A percentile compares a stretch with the other conserved stretches of the same genome.
These are phyloP conservation scores for Lordiphosa stackelbergi DNA, from an alignment of 1,140 invertebrate species.

Conservation along the genomic window DNA sequence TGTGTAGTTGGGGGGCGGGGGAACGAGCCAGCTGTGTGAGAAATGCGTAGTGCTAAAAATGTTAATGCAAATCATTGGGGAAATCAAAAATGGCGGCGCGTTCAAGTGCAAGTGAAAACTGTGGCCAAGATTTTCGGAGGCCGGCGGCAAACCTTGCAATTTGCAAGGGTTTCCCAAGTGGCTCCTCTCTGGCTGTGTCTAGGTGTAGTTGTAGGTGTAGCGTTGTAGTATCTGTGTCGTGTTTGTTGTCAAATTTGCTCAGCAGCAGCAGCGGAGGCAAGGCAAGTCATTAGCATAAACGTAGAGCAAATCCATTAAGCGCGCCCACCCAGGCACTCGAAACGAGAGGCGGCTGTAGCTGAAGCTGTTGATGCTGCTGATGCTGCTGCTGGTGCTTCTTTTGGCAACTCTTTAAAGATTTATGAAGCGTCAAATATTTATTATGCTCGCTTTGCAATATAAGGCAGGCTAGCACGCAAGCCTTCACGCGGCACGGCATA, in stretches of 20 bases:
- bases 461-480: constrained; percentile 69
- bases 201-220: background rate
- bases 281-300: constrained; percentile 66
- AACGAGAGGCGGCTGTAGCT: constrained; percentile 25
- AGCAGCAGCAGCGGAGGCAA: constrained; percentile 29
- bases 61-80: constrained; percentile 73
- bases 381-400: constrained; percentile 26
- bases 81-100: constrained; percentile 65
- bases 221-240: background rate
- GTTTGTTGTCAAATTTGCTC: constrained; percentile 65
- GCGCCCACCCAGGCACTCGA: constrained; percentile 20
- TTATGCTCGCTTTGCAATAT: constrained; percentile 76
- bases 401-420: constrained; percentile 76
- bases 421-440: constrained; percentile 77
- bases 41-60: constrained; percentile 61
- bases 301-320: constrained; percentile 68
- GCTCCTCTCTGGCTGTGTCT: constrained; percentile 11
- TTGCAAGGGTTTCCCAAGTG: constrained; percentile 72
- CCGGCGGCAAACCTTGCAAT: constrained; percentile 50
- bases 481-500: constrained; percentile 57
- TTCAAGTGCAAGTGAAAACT: constrained; percentile 67
- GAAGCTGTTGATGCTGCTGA: background rate
- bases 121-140: constrained; percentile 57
- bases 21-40: constrained; percentile 14
- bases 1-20: constrained; percentile 16